A percentile compares a stretch with the other conserved stretches of the same genome.
phyloP scores from a whole-genome alignment of 2,888 invertebrate genomes.

The Charanyca ferruginea region DNA sequence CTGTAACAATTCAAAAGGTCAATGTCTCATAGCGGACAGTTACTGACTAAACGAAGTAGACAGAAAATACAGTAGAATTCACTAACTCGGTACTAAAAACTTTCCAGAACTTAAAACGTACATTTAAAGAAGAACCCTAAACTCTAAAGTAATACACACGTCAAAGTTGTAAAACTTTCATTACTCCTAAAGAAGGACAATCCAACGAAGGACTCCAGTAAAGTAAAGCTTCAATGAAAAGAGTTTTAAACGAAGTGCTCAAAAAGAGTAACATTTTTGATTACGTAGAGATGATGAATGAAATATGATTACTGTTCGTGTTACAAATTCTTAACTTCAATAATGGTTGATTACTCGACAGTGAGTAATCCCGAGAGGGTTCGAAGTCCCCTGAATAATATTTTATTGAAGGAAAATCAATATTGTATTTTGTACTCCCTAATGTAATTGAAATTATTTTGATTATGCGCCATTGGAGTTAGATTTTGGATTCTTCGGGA shows the following conservation, averaged over 20 bases:
- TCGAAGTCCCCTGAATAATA: constrained; percentile 46
- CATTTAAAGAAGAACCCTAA: constrained; percentile 33
- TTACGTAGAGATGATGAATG: constrained; percentile 47
- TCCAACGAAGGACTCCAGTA: constrained; percentile 17
- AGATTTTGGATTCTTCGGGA: constrained; percentile 4
- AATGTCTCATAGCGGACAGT: neutral
- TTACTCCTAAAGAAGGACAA: constrained; percentile 41
- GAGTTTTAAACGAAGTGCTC: constrained; percentile 24
- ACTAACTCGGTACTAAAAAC: constrained; percentile 35
- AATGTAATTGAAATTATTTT: constrained; percentile 34
- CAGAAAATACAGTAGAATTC: constrained; percentile 6
- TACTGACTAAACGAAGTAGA: constrained; percentile 14
- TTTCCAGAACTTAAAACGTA: constrained; percentile 27
- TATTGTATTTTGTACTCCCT: constrained; percentile 41
- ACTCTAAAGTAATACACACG: constrained; percentile 40
- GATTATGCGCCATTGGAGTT: constrained; percentile 14
- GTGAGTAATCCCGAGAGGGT: constrained; percentile 48
- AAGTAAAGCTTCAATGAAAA: constrained; percentile 41
- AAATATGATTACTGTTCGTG: constrained; percentile 53
- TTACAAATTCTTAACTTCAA: constrained; percentile 54
- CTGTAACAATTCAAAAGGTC: constrained; percentile 17
- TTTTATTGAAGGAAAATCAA: constrained; percentile 54
- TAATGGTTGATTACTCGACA: constrained; percentile 56
- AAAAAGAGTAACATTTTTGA: constrained; percentile 29
- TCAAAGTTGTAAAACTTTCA: constrained; percentile 48